These are phyloP conservation scores for Perca schrenkii DNA, from an alignment of 2,113 vertebrate species.

Conservation along the genomic window DNA sequence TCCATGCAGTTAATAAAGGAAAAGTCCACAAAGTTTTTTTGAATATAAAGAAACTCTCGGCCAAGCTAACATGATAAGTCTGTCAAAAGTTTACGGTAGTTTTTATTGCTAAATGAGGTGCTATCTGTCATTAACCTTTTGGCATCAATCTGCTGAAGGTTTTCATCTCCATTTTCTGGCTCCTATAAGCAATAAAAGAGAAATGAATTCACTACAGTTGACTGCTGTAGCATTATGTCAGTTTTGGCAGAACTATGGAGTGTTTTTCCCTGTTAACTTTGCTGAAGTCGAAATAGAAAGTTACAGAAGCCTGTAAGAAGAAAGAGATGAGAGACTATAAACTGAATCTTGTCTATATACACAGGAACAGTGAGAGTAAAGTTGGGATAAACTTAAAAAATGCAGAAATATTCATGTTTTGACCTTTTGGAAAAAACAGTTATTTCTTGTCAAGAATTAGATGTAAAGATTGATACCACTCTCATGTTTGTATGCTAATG, in stretches of 20 bases:
- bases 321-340: not conserved
- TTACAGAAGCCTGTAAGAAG: not conserved
- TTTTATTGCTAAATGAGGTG: conserved; percentile 5
- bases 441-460: not conserved
- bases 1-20: not conserved
- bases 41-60: conserved; percentile 1
- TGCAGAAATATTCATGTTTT: too few relatives aligned
- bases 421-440: not conserved
- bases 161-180: not conserved
- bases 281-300: not conserved
- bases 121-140: conserved; percentile 38
- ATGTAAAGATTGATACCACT: conserved; percentile 1
- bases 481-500: not conserved
- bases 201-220: not conserved
- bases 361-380: not conserved
- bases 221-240: conserved; percentile 6
- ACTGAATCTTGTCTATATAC: not conserved
- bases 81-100: conserved; percentile 21
- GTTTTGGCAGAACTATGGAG: conserved; percentile 9
- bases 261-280: conserved; percentile 1
- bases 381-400: not conserved
- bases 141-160: conserved; percentile 19
- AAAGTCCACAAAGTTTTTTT: conserved; percentile 4
- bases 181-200: conserved; percentile 26
- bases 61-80: conserved; percentile 2